Evolutionary conservation across 2,797 vertebrate species (phyloP).

Genomic region (Tangara arthus): DNA sequence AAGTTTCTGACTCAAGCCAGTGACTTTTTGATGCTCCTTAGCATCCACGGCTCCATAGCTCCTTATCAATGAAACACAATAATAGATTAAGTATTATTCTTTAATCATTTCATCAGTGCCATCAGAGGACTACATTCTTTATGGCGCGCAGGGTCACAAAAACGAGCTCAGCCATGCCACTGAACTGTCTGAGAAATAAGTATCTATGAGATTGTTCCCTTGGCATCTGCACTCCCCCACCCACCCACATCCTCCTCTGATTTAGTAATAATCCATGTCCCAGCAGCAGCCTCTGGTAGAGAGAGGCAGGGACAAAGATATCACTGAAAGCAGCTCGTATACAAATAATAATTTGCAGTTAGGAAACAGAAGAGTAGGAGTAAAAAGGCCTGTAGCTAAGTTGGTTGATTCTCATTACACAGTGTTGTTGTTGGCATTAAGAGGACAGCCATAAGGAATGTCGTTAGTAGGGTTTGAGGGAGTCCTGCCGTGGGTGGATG

Average conservation of each 20-base stretch:
- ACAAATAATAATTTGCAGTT: conserved; percentile 12
- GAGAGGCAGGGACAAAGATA: background rate
- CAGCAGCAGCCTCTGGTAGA: background rate
- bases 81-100: background rate
- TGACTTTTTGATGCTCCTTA: background rate
- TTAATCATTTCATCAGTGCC: background rate
- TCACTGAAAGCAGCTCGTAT: background rate
- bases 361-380: conserved; percentile 9
- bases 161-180: background rate
- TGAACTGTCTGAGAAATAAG: background rate
- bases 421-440: conserved; percentile 7
- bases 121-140: background rate
- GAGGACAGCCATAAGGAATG: background rate
- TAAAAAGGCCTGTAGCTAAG: conserved; percentile 8
- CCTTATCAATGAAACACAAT: background rate
- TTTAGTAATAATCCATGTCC: background rate
- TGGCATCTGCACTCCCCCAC: background rate
- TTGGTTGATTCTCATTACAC: conserved; percentile 23
- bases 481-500: background rate
- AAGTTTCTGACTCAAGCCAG: background rate
- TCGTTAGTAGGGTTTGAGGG: background rate
- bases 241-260: background rate
- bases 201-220: background rate
- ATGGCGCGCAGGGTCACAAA: background rate
- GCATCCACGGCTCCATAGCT: background rate